These are phyloP conservation scores for Trypoxylus dichotomus DNA, from an alignment of 1,140 invertebrate genomes.

Conservation along the genomic window DNA sequence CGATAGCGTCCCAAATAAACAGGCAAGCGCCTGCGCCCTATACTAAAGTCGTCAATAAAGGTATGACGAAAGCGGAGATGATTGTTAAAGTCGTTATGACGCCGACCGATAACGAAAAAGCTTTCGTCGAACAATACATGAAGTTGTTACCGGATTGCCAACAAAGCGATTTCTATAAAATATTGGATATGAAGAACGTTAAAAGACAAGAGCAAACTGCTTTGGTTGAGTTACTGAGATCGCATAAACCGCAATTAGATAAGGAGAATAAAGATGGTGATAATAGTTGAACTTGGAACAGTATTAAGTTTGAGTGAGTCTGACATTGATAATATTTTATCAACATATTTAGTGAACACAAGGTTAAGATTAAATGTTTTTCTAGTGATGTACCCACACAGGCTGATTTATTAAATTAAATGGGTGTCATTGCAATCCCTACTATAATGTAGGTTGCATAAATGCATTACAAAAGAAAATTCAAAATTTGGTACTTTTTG, in stretches of 20 bases:
- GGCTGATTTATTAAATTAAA: no score
- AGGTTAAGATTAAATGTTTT: not conserved
- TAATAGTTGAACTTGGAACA: not conserved
- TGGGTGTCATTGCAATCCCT: no score
- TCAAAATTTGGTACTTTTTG: no score
- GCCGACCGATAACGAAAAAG: conserved; percentile 81
- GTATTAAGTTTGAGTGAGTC: not conserved
- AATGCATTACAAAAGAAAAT: no score
- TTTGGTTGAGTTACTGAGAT: conserved; percentile 48
- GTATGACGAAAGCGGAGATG: conserved; percentile 98
- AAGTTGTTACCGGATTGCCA: conserved; percentile 91
- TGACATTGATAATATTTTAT: not conserved
- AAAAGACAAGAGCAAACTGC: conserved; percentile 53
- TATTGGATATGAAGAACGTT: conserved; percentile 93
- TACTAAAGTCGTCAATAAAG: conserved; percentile 88
- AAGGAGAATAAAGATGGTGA: conserved; percentile 39
- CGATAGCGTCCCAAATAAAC: conserved; percentile 83
- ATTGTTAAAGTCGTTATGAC: conserved; percentile 98
- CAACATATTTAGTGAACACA: no score
- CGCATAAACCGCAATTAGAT: conserved; percentile 38
- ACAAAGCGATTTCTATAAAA: conserved; percentile 89
- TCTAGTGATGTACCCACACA: no score
- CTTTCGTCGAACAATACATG: conserved; percentile 89
- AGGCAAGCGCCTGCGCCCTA: conserved; percentile 85
- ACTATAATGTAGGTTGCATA: no score